Evolutionary conservation across 2,888 invertebrate genomes (phyloP), one percentile per base, ranked within the genome.

Genomic region (Automeris io): DNA sequence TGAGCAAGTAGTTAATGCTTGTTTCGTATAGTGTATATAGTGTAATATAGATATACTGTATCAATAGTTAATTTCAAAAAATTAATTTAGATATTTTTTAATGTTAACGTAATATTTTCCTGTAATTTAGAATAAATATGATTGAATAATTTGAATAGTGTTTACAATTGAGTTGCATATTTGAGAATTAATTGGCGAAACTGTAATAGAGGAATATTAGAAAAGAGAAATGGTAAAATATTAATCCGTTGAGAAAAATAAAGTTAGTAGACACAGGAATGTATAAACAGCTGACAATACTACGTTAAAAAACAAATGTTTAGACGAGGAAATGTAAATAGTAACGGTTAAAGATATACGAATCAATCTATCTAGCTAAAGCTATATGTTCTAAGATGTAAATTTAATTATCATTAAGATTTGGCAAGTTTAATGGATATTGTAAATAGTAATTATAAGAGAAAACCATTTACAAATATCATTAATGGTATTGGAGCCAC

Each of bases 201-300:
- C 6, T 37, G 37, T 35, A 43, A 59, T 61, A 61, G 55, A 51
- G 49, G 59, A 48, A 6, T 54, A 54, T 54, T 60, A 61, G 55
- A 56, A 49, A 46, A 47, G 50, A 47, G 47, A 57, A 48, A 57
- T 39, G 47, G 26, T 34, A 24, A 24, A 51, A 51, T 54, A 53
- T 52, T 54, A 56, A 57, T 54, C 46, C 46, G 51, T 54, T 65
- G 60, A 51, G 57, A 57, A 65, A 60, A 63, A 62, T n/a, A n/a
- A n/a, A 61, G 61, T 61, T 66, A 64, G 59, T 57, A 54, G 43
- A 70, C 66, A 74, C 76, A 76, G 73, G 69, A 79, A 76, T 70
- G 77, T 70, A 77, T 66, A 71, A 78, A 68, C 81, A 80, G 77
- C 80, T 75, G 85, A 86, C 85, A 86, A 86, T 86, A 86, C 78